phyloP scores from a whole-genome alignment of 2,113 vertebrate species.

The Centrocercus urophasianus region DNA sequence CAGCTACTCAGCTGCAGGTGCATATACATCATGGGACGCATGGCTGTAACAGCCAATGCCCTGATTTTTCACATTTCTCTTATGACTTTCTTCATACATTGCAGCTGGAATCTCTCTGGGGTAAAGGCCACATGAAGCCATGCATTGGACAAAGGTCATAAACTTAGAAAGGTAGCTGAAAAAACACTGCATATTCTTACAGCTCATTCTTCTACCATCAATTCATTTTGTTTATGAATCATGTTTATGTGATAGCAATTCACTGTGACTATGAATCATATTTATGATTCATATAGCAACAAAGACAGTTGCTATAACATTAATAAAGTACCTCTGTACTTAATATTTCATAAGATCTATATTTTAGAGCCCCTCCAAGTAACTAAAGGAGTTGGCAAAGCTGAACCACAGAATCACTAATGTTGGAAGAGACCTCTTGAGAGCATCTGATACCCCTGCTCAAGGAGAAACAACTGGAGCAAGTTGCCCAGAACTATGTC shows the following conservation, averaged over 20 bases:
- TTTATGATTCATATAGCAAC: neutral
- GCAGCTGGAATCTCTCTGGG: neutral
- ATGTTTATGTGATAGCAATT: neutral
- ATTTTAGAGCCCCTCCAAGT: neutral
- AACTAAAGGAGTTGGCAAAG: neutral
- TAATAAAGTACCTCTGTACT: slow-evolving; percentile 12
- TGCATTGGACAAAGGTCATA: neutral
- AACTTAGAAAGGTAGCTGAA: neutral
- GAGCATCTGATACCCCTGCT: neutral
- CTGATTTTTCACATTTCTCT: neutral
- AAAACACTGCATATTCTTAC: neutral
- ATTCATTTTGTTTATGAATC: neutral
- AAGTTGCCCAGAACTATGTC: neutral
- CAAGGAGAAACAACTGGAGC: neutral
- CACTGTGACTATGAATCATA: neutral
- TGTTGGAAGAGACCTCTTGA: neutral
- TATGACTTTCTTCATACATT: neutral
- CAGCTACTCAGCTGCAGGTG: neutral
- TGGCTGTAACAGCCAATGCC: neutral
- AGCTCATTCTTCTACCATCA: neutral
- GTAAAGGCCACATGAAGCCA: neutral
- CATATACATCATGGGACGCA: too few relatives aligned
- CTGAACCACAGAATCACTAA: neutral
- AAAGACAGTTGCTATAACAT: slow-evolving; percentile 6
- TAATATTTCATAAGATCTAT: neutral